Conservation (phyloP, 2,888 invertebrate genomes). For the Drosophila leonis region DNA sequence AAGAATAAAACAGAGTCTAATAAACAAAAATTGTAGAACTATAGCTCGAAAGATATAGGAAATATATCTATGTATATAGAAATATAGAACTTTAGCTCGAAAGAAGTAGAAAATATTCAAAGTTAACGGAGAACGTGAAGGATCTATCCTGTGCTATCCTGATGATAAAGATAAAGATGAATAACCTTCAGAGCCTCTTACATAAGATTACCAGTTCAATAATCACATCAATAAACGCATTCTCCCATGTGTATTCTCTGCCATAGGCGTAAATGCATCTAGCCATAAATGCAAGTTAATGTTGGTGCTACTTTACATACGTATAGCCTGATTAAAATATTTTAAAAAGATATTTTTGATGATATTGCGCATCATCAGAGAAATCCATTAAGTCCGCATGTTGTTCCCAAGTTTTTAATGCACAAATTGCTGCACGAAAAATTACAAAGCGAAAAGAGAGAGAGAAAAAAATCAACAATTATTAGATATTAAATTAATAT, state of each 20-base stretch:
- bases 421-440: constrained; percentile 61
- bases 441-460: constrained; percentile 29
- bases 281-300: not conserved
- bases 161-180: not conserved
- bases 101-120: too few species aligned
- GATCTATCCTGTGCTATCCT: too few species aligned
- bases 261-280: not conserved
- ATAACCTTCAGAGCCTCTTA: not conserved
- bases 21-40: too few species aligned
- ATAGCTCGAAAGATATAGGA: too few species aligned
- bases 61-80: too few species aligned
- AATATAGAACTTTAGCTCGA: too few species aligned
- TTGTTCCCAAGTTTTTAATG: constrained; percentile 57
- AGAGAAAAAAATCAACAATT: constrained; percentile 56
- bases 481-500: constrained; percentile 81
- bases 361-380: constrained; percentile 54
- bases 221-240: not conserved
- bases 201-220: not conserved
- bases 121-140: too few species aligned
- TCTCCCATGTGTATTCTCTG: too few species aligned
- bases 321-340: constrained; percentile 46
- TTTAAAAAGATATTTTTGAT: constrained; percentile 33
- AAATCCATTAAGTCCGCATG: constrained; percentile 70
- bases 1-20: too few species aligned
- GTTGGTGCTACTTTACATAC: constrained; percentile 28